phyloP scores from a whole-genome alignment of 2,113 vertebrate species.

The Accipiter cooperii region DNA sequence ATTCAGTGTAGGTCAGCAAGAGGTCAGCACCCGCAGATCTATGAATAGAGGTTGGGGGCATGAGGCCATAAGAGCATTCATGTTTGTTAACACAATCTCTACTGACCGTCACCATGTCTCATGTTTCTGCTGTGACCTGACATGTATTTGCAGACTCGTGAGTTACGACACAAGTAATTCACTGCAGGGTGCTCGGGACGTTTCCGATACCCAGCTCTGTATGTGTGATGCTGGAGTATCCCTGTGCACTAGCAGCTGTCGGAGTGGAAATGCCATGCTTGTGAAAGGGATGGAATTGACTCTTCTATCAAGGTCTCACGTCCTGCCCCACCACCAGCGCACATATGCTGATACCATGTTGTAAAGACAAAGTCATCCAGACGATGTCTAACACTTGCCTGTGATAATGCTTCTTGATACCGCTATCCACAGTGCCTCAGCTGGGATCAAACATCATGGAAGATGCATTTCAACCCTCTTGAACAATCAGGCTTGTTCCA shows the following conservation, averaged over 20 bases:
- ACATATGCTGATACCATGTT: neutral
- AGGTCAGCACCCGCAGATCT: neutral
- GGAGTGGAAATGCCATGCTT: neutral
- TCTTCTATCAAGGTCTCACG: neutral
- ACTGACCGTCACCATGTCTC: fast-evolving
- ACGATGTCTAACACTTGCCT: neutral
- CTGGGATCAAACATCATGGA: neutral
- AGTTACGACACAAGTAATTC: neutral
- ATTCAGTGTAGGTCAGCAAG: neutral
- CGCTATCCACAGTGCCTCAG: neutral
- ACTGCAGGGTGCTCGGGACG: fast-evolving
- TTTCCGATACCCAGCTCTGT: neutral
- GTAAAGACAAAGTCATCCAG: neutral
- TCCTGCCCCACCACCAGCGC: fast-evolving
- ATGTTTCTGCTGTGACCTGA: neutral
- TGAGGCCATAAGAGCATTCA: neutral
- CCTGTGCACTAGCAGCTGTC: fast-evolving
- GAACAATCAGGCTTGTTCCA: neutral
- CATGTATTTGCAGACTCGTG: neutral
- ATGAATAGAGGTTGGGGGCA: neutral
- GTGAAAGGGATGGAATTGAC: neutral
- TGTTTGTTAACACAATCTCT: neutral
- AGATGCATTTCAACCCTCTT: neutral
- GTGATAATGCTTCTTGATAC: neutral
- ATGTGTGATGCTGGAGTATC: neutral